phyloP scores from a whole-genome alignment of 2,888 invertebrate species.

The Athetis lepigone region DNA sequence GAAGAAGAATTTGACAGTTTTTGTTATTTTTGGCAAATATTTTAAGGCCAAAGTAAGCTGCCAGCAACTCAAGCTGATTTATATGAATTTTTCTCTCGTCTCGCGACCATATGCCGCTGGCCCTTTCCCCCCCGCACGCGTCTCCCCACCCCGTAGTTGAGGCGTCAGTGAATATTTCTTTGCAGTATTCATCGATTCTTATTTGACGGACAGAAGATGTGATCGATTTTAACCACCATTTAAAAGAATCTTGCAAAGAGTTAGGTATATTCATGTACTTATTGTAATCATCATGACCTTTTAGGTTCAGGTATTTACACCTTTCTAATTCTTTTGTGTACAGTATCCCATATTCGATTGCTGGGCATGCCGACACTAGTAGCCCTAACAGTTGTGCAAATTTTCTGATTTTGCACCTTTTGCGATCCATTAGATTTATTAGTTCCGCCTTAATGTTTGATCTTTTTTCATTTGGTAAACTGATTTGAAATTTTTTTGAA shows the following conservation, averaged over 20 bases:
- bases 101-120: slow-evolving; percentile 20
- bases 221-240: slow-evolving; percentile 16
- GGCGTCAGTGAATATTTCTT: no score
- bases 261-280: slow-evolving; percentile 6
- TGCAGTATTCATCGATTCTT: no score
- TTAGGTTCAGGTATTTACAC: slow-evolving; percentile 13
- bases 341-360: slow-evolving; percentile 10
- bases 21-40: slow-evolving; percentile 8
- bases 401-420: not conserved
- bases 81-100: slow-evolving; percentile 17
- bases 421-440: not conserved
- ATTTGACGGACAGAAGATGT: no score
- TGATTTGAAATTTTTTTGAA: not conserved
- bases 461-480: not conserved
- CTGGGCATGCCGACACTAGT: no score
- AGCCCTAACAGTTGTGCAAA: slow-evolving; percentile 5
- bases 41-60: slow-evolving; percentile 16
- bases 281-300: slow-evolving; percentile 2
- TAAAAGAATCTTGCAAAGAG: not conserved
- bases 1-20: no score
- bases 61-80: slow-evolving; percentile 33
- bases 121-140: not conserved
- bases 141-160: slow-evolving; percentile 24
- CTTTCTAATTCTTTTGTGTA: slow-evolving; percentile 22
- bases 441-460: not conserved